Evolutionary conservation across 1,140 invertebrate species (phyloP).

Genomic region (Portunus trituberculatus): DNA sequence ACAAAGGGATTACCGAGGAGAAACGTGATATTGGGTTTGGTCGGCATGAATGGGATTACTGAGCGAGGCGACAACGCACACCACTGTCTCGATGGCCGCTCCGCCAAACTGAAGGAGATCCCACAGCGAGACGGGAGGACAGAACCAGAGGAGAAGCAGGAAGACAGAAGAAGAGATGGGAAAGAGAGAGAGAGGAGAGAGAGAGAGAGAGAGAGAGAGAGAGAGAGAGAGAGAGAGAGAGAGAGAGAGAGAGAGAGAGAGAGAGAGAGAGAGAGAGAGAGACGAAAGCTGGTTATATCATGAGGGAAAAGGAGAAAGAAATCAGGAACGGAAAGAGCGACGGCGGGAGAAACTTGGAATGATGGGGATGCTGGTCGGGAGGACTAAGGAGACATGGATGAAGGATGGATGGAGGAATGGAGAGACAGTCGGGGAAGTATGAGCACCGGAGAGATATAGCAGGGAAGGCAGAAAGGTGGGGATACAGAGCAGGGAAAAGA

Average conservation of each 20-base stretch:
- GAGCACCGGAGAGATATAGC: not conserved
- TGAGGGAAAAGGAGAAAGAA: too few relatives aligned
- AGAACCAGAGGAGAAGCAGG: not conserved
- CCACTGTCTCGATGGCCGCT: constrained; percentile 17
- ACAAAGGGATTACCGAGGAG: constrained; percentile 48
- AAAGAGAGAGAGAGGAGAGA: not conserved
- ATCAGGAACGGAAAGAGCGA: not conserved
- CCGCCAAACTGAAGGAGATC: not conserved
- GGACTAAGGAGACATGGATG: not conserved
- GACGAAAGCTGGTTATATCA: not conserved
- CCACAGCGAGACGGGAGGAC: not conserved
- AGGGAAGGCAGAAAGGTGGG: not conserved
- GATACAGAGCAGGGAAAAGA: not conserved
- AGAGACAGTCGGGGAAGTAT: not conserved
- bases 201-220: not conserved
- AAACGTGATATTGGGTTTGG: constrained; percentile 50
- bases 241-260: constrained; percentile 37
- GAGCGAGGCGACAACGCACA: not conserved
- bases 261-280: not conserved
- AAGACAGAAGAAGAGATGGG: not conserved
- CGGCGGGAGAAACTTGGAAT: not conserved
- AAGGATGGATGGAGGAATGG: not conserved
- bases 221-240: not conserved
- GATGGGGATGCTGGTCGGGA: too few relatives aligned
- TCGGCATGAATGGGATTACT: constrained; percentile 53